Evolutionary conservation across 1,140 invertebrate species (phyloP), one percentile per base, ranked within the genome.

Genomic region (Drosophila aff.): DNA sequence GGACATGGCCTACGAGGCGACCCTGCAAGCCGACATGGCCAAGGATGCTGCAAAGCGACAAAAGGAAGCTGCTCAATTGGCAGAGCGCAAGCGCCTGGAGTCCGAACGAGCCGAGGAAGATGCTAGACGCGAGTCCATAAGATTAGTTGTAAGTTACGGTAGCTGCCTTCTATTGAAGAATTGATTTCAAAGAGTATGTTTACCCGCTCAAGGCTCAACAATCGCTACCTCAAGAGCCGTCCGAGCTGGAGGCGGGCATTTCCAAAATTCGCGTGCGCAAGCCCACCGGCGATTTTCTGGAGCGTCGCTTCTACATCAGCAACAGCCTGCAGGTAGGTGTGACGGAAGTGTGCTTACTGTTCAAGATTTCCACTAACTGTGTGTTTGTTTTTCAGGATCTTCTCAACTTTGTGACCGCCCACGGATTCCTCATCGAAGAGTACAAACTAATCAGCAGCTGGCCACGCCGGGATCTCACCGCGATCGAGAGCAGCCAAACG

Each of bases 371-470:
- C 8, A 15, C 3, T 15, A 6, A 41, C 7, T 26, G 1, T 9
- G 4, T 1, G 21, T 16, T 63, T 44, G 2, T 75, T 73, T 68
- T 93, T 18, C 2, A 97, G 94, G 95, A 95, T 69, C 93, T 99
- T 80, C 94, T 98, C 73, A 96, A 98, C 93, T 98, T 95, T 94
- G 95, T 98, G 38, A 95, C 96, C 44, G 96, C 97, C 26, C 95
- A 97, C 94, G 98, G 98, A 47, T 98, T 96, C 93, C 96, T 96
- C 62, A 95, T 95, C 72, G 96, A 97, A 86, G 97, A 98, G 90
- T 98, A 96, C 92, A 99, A 98, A 95, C 95, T 98, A 50, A 96
- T 98, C 76, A 96, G 96, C 81, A 97, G 97, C 92, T 98, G 97
- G 96, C 98, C 98, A 91, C 95, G 97, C 92, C 96, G 96, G 95